Percentiles rank a stretch among this genome's conserved stretches.
Conservation (phyloP, 1,140 invertebrate species). For the Eciton burchellii region DNA sequence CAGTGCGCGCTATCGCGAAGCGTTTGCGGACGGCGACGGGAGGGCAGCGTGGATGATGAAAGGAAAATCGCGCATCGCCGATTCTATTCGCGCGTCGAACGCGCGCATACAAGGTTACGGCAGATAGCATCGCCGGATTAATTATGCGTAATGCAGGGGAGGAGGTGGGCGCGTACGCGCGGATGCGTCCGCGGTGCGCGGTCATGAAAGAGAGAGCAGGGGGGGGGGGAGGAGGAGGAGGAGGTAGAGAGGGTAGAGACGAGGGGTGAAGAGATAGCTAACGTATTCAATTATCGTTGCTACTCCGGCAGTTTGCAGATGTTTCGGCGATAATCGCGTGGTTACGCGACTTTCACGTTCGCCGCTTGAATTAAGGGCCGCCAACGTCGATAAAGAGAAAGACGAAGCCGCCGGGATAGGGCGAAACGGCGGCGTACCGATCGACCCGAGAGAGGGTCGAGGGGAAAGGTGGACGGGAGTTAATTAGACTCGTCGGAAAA, state of each 20-base stretch:
- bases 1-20: conserved; percentile 29
- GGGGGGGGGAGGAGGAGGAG: not conserved
- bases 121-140: conserved; percentile 77
- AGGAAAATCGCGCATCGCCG: conserved; percentile 64
- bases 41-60: conserved; percentile 67
- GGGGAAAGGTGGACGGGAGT: conserved; percentile 6
- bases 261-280: not conserved
- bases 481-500: conserved; percentile 70
- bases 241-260: not conserved
- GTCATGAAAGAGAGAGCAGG: not conserved
- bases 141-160: conserved; percentile 79
- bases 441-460: not conserved
- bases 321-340: conserved; percentile 78
- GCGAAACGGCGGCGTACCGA: not conserved
- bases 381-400: conserved; percentile 58
- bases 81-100: conserved; percentile 73
- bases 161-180: conserved; percentile 48
- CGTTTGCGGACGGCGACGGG: not conserved
- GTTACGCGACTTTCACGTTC: conserved; percentile 68
- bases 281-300: conserved; percentile 80
- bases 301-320: conserved; percentile 70
- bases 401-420: not conserved
- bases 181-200: conserved; percentile 29
- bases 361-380: conserved; percentile 70
- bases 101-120: conserved; percentile 66